Base-by-base conservation (phyloP, 1,140 invertebrate genomes). In the Drosophila dunni region DNA sequence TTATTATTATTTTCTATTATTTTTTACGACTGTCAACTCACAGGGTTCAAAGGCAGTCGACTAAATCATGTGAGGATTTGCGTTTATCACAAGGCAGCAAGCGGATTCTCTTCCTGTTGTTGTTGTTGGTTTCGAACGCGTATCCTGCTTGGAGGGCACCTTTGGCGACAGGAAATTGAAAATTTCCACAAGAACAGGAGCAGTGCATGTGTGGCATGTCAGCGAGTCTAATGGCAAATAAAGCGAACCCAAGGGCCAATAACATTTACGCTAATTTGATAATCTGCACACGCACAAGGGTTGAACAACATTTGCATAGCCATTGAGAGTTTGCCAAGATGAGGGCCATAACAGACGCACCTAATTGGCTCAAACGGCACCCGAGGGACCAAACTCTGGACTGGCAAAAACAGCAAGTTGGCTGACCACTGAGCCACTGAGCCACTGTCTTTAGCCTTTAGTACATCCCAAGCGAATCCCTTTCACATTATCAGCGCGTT, bases 331-430 rank as follows among this genome's bases (percentile, higher is more conserved):
- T 11, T 11, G 58, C 40, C 20, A 36, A 29, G 17, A 44, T 46
- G 4, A 17, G 58, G 38, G 54, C 66, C 56, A 71, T 50, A 70
- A 78, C 45, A 75, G 72, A 76, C 71, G 83, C 86, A 88, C 90
- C 90, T 91, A 91, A 91, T 91, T 91, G 90, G 90, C 90, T 91
- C 83, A 78, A 90, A 91, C 81, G 84, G 90, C 66, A 75, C 90
- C 86, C 90, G 75, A 73, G 90, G 90, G 90, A 91, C 24, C 6
- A 6, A 29, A 29, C 6, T 0, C 24, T 29, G 76, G 72, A 33
- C 29, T 53, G 53, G 53, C 53, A 34, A 40, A 7, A 15, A 56
- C 53, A n/a, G 34, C 11, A 8, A 11, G 11, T 11, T n/a, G 36
- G 42, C 58, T 63, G 72, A 75, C 51, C 58, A 29, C 24, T 29